Evolutionary conservation across 2,888 invertebrate genomes (phyloP).

Genomic region (Digitonthophagus gazella): DNA sequence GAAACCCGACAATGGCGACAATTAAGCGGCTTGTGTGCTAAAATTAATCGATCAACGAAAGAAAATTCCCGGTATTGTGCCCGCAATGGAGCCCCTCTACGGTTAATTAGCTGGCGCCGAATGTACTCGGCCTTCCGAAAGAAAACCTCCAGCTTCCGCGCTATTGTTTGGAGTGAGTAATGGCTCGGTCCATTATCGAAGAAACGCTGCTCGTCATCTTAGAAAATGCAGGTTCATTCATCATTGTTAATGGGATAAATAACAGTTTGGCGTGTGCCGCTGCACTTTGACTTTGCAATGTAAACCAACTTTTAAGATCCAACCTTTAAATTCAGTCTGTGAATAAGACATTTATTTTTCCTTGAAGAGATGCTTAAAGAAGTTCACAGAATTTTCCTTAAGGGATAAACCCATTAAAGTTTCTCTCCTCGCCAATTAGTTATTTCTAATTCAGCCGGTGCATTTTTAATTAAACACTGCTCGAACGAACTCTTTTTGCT

Average conservation of each 20-base stretch:
- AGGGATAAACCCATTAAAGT: conserved; percentile 15
- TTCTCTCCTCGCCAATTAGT: conserved; percentile 17
- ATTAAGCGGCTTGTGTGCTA: not conserved
- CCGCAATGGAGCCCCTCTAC: not conserved
- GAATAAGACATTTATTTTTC: not conserved
- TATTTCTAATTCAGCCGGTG: conserved; percentile 14
- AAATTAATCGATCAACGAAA: not conserved
- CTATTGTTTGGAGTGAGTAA: not conserved
- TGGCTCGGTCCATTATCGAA: not conserved
- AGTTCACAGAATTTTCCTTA: not conserved
- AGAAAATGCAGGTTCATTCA: not conserved
- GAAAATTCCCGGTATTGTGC: not conserved
- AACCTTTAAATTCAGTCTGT: not conserved
- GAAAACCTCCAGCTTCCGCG: not conserved
- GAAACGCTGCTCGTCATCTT: not conserved
- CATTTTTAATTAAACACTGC: conserved; percentile 19
- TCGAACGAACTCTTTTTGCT: not conserved
- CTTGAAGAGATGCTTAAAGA: not conserved
- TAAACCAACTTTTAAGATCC: too few species aligned
- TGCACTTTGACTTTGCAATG: too few species aligned
- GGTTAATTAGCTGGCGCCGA: not conserved
- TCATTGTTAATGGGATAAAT: not conserved
- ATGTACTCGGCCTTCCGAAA: not conserved
- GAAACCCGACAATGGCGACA: not conserved
- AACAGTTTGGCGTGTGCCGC: not conserved